phyloP scores from a whole-genome alignment of 2,113 vertebrate genomes.

The Tetraodon nigroviridis region DNA sequence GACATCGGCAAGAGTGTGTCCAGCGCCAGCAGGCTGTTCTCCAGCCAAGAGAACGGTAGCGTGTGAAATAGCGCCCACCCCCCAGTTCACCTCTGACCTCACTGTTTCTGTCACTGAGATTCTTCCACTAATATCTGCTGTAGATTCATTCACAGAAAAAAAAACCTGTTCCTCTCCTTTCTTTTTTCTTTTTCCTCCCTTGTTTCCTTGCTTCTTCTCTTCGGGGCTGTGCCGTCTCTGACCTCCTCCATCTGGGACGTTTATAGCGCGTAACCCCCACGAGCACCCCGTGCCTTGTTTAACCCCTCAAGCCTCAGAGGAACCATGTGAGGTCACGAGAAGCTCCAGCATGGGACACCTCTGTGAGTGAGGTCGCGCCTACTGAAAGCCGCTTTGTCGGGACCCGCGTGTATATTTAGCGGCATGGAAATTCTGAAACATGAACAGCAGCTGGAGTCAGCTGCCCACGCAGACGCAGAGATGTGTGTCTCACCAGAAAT shows the following conservation, averaged over 20 bases:
- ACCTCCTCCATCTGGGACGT: constrained; percentile 55
- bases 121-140: background rate
- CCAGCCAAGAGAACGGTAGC: constrained; percentile 94
- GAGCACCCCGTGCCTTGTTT: constrained; percentile 87
- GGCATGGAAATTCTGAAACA: background rate
- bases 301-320: constrained; percentile 78
- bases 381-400: constrained; percentile 7
- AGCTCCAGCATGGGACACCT: constrained; percentile 94
- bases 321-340: constrained; percentile 81
- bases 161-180: constrained; percentile 8
- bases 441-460: background rate
- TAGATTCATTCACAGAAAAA: constrained; percentile 3
- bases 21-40: constrained; percentile 95
- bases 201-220: constrained; percentile 19
- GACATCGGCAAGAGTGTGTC: constrained; percentile 98
- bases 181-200: background rate
- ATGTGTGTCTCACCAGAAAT: background rate
- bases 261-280: constrained; percentile 79
- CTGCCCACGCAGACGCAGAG: too few species aligned
- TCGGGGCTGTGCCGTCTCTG: constrained; percentile 43
- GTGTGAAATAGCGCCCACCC: constrained; percentile 17
- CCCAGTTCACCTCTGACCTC: background rate
- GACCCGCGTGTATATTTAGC: background rate
- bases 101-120: background rate
- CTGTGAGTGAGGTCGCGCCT: constrained; percentile 81